Percentiles rank a stretch among this genome's conserved stretches.
phyloP scores from a whole-genome alignment of 2,113 vertebrate genomes.

The Aptenodytes patagonicus region DNA sequence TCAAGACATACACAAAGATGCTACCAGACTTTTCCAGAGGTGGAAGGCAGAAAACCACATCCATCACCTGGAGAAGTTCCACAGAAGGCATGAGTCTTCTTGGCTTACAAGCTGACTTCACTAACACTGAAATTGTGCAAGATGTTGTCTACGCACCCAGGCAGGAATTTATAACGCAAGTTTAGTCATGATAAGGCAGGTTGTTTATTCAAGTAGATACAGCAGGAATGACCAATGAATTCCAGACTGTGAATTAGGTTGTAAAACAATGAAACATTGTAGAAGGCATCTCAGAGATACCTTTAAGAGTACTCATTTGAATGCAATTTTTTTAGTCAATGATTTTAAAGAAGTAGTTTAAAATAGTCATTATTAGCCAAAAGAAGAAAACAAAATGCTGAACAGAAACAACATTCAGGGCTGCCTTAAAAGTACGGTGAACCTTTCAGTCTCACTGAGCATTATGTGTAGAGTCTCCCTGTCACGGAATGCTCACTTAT shows the following conservation, averaged over 20 bases:
- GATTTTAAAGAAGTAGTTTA: background rate
- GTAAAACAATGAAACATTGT: fast-evolving
- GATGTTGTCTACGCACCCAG: background rate
- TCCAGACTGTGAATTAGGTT: background rate
- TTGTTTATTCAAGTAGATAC: background rate
- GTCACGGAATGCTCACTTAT: background rate
- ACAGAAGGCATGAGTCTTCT: background rate
- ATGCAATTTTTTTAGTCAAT: background rate
- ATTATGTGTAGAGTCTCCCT: background rate
- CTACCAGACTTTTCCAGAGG: background rate
- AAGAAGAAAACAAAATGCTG: background rate
- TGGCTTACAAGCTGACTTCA: background rate
- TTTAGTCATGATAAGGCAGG: background rate
- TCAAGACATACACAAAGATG: background rate
- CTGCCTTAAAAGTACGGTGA: background rate
- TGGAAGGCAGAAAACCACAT: background rate
- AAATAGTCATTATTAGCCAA: background rate
- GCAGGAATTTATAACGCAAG: background rate
- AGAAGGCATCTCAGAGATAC: background rate
- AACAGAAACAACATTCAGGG: background rate
- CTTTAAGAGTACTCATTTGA: background rate
- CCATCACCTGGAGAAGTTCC: background rate
- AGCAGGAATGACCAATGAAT: background rate
- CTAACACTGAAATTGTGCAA: background rate
- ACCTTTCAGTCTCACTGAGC: background rate